phyloP scores from a whole-genome alignment of 2,113 vertebrate species.

The Numida meleagris region DNA sequence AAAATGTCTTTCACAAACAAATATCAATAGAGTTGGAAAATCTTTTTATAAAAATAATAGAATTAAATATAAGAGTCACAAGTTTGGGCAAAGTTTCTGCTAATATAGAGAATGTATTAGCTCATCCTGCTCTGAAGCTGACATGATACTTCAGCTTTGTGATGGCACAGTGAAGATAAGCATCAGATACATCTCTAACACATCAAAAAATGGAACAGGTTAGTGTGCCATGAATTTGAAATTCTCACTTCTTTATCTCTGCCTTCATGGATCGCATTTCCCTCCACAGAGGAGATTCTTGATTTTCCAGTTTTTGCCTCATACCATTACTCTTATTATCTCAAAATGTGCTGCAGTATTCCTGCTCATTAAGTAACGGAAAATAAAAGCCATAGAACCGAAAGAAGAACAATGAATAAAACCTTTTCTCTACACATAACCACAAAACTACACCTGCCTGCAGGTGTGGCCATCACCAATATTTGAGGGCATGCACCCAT shows the following conservation, averaged over 20 bases:
- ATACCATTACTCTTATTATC: not conserved
- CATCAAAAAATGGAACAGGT: not conserved
- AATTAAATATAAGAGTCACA: not conserved
- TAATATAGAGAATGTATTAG: not conserved
- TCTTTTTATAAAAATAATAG: not conserved
- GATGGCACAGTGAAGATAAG: not conserved
- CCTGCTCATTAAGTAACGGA: not conserved
- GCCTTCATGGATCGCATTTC: not conserved
- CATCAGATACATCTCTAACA: not conserved
- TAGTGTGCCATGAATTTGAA: not conserved
- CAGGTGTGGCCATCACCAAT: not conserved
- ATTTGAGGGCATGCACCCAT: rapidly evolving
- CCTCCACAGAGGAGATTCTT: not conserved
- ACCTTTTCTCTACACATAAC: not conserved
- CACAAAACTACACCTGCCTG: not conserved
- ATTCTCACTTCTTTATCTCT: not conserved
- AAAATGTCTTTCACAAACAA: not conserved
- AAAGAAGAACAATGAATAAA: not conserved
- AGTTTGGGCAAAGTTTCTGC: not conserved
- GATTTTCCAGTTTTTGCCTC: not conserved
- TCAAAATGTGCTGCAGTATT: not conserved
- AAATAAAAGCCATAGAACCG: not conserved
- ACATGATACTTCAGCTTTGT: not conserved
- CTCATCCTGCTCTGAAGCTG: not conserved
- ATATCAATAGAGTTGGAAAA: not conserved